These are phyloP conservation scores for Matsumyia berberina DNA, from an alignment of 2,888 invertebrate species.

Conservation along the genomic window DNA sequence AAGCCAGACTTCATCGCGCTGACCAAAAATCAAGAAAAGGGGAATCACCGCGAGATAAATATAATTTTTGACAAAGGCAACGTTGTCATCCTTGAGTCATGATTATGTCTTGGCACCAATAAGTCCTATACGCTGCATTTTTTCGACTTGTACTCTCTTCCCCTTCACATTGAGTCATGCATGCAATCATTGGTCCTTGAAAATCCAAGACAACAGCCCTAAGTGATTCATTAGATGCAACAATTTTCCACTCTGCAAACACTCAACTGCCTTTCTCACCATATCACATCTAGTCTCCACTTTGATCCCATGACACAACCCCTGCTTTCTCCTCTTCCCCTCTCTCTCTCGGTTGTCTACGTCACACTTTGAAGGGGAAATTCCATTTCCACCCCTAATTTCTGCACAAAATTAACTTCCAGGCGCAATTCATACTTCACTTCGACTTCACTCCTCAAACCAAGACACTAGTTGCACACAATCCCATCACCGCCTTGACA, in stretches of 20 bases:
- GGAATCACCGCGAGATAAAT: too few relatives aligned
- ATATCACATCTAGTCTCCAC: conserved; percentile 45
- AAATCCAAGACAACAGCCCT: not conserved
- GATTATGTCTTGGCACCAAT: too few relatives aligned
- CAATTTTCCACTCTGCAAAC: conserved; percentile 48
- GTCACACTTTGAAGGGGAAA: conserved; percentile 49
- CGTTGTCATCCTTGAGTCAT: too few relatives aligned
- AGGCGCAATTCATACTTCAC: not conserved
- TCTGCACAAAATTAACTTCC: conserved; percentile 50
- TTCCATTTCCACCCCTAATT: conserved; percentile 25
- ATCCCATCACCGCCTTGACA: not conserved
- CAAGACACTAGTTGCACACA: conserved; percentile 65
- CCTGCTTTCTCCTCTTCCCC: not conserved
- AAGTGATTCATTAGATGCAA: conserved; percentile 54
- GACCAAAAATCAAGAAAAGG: too few relatives aligned
- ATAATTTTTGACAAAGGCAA: too few relatives aligned
- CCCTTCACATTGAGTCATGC: conserved; percentile 12
- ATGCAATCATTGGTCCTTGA: not conserved
- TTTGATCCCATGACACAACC: not conserved
- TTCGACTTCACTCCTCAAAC: not conserved
- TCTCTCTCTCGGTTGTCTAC: conserved; percentile 29
- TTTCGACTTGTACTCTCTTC: not conserved
- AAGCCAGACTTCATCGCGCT: too few relatives aligned
- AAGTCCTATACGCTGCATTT: conserved; percentile 17
- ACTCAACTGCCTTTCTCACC: not conserved